Evolutionary conservation across 2,888 invertebrate species (phyloP).

Genomic region (Limnephilus auricula): DNA sequence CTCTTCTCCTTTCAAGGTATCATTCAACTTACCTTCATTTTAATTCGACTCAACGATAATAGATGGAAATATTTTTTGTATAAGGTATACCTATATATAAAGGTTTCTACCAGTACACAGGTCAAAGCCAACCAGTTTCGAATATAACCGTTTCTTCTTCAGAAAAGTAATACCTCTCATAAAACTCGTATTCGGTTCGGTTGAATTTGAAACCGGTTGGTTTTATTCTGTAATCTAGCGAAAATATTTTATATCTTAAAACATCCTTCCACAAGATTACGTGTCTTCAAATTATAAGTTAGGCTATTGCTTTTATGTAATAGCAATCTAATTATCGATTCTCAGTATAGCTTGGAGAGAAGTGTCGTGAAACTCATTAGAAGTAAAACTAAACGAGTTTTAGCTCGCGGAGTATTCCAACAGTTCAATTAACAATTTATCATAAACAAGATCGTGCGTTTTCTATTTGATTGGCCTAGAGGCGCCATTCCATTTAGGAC

Average conservation of each 20-base stretch:
- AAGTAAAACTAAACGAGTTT: neutral
- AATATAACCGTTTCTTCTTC: neutral
- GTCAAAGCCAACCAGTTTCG: neutral
- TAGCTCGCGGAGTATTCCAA: conserved; percentile 4
- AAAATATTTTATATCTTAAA: neutral
- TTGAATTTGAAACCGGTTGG: neutral
- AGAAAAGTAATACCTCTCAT: neutral
- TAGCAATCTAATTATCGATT: neutral
- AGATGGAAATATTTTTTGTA: too few species aligned
- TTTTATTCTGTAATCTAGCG: neutral
- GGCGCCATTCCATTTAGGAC: conserved; percentile 9
- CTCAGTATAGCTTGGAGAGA: neutral
- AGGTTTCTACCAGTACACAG: neutral
- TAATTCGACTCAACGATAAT: too few species aligned
- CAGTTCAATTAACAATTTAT: conserved; percentile 42
- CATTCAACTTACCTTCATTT: too few species aligned
- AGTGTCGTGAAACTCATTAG: conserved; percentile 28
- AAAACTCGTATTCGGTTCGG: neutral
- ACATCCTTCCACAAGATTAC: neutral
- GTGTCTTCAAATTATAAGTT: neutral
- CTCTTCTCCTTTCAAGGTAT: too few species aligned
- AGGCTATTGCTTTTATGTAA: too few species aligned
- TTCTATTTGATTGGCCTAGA: conserved; percentile 35
- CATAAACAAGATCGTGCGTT: conserved; percentile 35
- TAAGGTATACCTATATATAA: neutral